A percentile compares a stretch with the other conserved stretches of the same genome.
Conservation (phyloP, 2,888 invertebrate genomes). For the Salticus scenicus region DNA sequence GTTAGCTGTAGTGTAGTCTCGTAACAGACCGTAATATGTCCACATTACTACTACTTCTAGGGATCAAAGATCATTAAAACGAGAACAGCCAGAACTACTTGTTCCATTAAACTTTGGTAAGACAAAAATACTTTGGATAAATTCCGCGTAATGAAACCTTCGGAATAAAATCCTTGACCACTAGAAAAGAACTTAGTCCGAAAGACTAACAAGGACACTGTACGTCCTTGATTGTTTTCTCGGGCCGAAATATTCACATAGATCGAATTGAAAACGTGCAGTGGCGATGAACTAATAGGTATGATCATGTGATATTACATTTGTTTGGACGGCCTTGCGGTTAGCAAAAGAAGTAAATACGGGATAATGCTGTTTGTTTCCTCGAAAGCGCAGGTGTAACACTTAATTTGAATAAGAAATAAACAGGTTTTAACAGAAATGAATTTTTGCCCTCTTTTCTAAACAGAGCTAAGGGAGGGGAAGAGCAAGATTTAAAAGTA, state of each 20-base stretch:
- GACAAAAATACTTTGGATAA: too few species aligned
- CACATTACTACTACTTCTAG: too few species aligned
- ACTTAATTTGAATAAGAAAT: not conserved
- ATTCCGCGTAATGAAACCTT: slow-evolving; percentile 18
- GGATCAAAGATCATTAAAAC: not conserved
- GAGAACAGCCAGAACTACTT: not conserved
- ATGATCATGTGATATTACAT: not conserved
- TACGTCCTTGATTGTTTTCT: slow-evolving; percentile 26
- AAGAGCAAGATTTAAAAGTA: too few species aligned
- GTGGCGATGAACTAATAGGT: not conserved
- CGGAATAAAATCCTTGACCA: slow-evolving; percentile 23
- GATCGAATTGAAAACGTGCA: not conserved
- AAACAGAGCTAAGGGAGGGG: too few species aligned
- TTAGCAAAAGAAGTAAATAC: not conserved
- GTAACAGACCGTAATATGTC: too few species aligned
- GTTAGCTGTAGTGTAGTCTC: too few species aligned
- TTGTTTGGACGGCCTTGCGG: not conserved
- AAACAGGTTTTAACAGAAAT: not conserved
- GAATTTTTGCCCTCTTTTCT: not conserved
- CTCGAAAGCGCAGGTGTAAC: not conserved
- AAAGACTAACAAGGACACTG: slow-evolving; percentile 25
- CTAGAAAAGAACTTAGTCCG: slow-evolving; percentile 10
- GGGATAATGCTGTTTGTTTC: not conserved
- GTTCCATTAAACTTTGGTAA: not conserved
- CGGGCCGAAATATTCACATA: not conserved